These are phyloP conservation scores for Crocallis elinguaria DNA, from an alignment of 2,888 invertebrate genomes.

Conservation along the genomic window DNA sequence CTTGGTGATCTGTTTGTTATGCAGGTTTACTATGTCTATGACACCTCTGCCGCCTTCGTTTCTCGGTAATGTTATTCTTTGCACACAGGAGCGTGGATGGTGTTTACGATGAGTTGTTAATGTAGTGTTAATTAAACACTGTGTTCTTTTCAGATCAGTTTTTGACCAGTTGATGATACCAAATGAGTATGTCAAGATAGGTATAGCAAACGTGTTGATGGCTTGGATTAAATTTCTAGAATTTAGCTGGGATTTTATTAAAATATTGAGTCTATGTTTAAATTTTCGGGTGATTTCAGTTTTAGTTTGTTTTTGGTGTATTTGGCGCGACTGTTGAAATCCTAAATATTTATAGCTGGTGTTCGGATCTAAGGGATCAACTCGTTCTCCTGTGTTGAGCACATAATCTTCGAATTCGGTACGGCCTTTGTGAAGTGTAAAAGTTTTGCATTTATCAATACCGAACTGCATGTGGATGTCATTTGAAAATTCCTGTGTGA, in stretches of 20 bases:
- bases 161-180: neutral
- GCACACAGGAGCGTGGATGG: neutral
- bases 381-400: neutral
- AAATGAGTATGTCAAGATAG: neutral
- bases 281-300: neutral
- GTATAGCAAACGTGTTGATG: neutral
- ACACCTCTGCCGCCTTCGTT: neutral
- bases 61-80: neutral
- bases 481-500: slow-evolving; percentile 12
- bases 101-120: neutral
- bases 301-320: neutral
- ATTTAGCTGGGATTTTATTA: neutral
- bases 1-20: neutral
- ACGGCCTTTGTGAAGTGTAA: neutral
- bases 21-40: neutral
- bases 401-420: neutral
- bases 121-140: neutral
- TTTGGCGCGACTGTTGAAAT: neutral
- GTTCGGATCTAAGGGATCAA: neutral
- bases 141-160: neutral
- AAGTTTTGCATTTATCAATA: slow-evolving; percentile 18
- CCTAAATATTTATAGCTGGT: neutral
- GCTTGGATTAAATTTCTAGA: neutral
- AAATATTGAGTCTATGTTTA: neutral
- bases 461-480: slow-evolving; percentile 13